phyloP scores from a whole-genome alignment of 2,888 invertebrate genomes.

The Liopterus haemorrhoidalis region DNA sequence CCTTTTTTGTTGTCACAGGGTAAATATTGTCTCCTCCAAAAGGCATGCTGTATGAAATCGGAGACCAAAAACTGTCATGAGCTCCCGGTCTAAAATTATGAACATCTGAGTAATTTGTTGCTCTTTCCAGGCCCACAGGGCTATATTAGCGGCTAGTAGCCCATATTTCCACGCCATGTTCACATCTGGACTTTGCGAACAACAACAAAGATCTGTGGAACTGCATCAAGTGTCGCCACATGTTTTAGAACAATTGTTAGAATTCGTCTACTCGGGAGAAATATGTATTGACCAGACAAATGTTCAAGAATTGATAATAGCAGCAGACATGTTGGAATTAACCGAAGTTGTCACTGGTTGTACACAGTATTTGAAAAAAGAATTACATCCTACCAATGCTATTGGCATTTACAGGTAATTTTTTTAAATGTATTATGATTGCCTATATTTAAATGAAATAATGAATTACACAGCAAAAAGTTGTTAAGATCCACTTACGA shows the following conservation, averaged over 20 bases:
- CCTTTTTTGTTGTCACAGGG: no score
- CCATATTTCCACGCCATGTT: conserved; percentile 94
- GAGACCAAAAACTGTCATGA: no score
- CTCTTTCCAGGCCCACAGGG: conserved; percentile 72
- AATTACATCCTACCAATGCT: conserved; percentile 81
- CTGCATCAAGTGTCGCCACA: conserved; percentile 71
- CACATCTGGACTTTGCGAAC: conserved; percentile 76
- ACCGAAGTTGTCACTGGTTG: conserved; percentile 78
- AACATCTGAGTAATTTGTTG: conserved; percentile 5
- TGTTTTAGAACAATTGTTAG: conserved; percentile 69
- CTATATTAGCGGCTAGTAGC: conserved; percentile 81
- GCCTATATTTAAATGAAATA: no score
- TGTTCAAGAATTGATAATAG: conserved; percentile 82
- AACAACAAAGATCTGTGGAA: conserved; percentile 71
- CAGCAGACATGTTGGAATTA: conserved; percentile 87
- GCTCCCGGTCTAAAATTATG: no score
- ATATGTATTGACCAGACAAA: conserved; percentile 67
- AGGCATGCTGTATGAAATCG: no score
- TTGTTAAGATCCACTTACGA: no score
- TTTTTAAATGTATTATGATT: no score
- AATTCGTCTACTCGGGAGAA: conserved; percentile 76
- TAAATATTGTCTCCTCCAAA: no score
- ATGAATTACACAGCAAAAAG: no score
- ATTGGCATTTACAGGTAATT: conserved; percentile 74
- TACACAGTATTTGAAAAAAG: conserved; percentile 75